A percentile compares a stretch with the other conserved stretches of the same genome.
phyloP scores from a whole-genome alignment of 37 sponge, comb jelly and placozoan genomes.

The Oscarella lobularis region DNA sequence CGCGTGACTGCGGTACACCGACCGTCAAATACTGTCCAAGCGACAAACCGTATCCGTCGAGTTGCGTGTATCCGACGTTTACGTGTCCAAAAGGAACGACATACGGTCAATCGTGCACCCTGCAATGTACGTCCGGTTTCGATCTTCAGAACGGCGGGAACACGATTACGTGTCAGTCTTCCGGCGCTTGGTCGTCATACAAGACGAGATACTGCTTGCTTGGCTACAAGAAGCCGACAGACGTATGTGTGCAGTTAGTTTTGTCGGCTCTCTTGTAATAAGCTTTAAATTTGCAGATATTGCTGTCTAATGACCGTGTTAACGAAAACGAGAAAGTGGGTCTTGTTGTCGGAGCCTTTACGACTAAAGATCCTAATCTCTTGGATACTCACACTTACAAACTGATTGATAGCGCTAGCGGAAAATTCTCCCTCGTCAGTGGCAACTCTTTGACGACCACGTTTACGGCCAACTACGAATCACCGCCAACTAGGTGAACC shows the following conservation, averaged over 20 bases:
- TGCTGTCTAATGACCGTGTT: not conserved
- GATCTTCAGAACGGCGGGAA: not conserved
- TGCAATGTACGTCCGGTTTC: not conserved
- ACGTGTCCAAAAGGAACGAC: not conserved
- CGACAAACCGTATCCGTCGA: not conserved
- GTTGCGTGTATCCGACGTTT: not conserved
- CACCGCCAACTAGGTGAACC: not conserved
- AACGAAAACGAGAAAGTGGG: not conserved
- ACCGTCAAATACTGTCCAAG: not conserved
- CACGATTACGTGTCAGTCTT: not conserved
- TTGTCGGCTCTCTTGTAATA: too few species aligned
- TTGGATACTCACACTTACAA: not conserved
- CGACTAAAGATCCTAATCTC: conserved; percentile 7
- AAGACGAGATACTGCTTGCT: not conserved
- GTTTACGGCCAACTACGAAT: conserved; percentile 4
- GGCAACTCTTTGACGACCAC: not conserved
- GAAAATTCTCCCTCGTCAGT: not conserved
- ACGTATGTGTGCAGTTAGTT: too few species aligned
- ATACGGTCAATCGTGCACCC: not conserved
- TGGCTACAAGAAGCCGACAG: too few species aligned
- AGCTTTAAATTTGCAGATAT: not conserved
- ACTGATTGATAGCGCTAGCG: not conserved
- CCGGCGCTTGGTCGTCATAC: not conserved
- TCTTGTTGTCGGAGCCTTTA: not conserved
- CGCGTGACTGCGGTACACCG: not conserved